Base-by-base conservation (phyloP, 2,797 vertebrate species). In the Halcyon leucocephala region DNA sequence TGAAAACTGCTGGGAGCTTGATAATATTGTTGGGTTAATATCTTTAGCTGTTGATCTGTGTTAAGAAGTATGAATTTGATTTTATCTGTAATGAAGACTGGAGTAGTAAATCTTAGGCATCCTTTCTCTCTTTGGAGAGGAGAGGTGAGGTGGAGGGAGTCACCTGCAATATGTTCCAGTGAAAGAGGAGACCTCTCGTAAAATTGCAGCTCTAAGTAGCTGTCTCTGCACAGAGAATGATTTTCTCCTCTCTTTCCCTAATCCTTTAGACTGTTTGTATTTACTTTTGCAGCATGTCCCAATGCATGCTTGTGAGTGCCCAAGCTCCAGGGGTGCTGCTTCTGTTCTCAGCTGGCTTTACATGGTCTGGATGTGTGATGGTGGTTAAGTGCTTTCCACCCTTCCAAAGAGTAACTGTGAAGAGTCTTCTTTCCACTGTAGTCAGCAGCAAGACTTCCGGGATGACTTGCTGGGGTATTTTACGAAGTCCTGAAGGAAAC, bases 141-240 rank as follows among this genome's bases (percentile, higher is more conserved):
- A 77, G 48, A 89, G 25, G 48, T 10, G 2, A 25, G 39, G 19
- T 58, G 4, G 3, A 18, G 41, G 76, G 16, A 62, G 10, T 33
- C 4, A 1, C n/a, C 31, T 64, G 20, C 17, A 52, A 10, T 22
- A 21, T 7, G 10, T 35, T 41, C 13, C 1, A 1, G 18, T 46
- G 51, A 62, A 74, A 77, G 33, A 52, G 12, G 17, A 60, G 48
- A 57, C 9, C 25, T 48, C 35, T 60, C 1, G 0, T 26, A n/a
- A 18, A 51, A 49, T 15, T 80, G 14, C 10, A 71, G 3, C 42
- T 70, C 31, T 80, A 26, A 44, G 16, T 35, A 57, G 10, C 48
- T 55, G 25, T 46, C 35, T 93, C 41, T 57, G 24, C 26, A 18
- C 11, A 31, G 31, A 29, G 19, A 67, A 29, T 69, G 39, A 17